phyloP scores from a whole-genome alignment of 1,140 invertebrate species.

The Cotesia chilonis region DNA sequence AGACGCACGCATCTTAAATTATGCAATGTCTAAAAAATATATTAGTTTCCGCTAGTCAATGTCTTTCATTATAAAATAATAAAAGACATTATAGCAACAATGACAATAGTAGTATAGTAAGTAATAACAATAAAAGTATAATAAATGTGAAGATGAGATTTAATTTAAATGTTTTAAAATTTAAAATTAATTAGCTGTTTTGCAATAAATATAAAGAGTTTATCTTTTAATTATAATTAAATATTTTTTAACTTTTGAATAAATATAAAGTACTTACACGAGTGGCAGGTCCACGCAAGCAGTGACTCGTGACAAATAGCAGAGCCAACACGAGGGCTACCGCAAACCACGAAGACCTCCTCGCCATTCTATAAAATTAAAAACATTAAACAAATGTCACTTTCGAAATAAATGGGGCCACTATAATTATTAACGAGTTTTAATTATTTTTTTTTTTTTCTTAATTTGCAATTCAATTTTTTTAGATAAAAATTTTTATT shows the following conservation, averaged over 20 bases:
- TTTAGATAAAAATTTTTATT: not conserved
- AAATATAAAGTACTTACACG: constrained; percentile 49
- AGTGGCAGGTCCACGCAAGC: constrained; percentile 51
- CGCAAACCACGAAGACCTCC: constrained; percentile 53
- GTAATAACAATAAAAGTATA: no score
- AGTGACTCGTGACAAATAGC: constrained; percentile 50
- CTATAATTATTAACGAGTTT: constrained; percentile 19
- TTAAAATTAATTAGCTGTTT: not conserved
- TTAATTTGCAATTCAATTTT: constrained; percentile 1
- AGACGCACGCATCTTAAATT: constrained; percentile 36
- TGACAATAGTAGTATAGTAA: no score
- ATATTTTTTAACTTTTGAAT: constrained; percentile 13
- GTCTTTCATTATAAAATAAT: constrained; percentile 41
- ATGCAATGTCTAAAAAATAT: constrained; percentile 38
- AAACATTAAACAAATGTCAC: constrained; percentile 35
- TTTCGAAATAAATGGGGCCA: constrained; percentile 32
- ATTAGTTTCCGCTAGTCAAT: constrained; percentile 41
- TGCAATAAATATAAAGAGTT: not conserved
- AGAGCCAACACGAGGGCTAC: constrained; percentile 50
- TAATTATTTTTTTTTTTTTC: not conserved
- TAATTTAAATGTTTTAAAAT: constrained; percentile 27
- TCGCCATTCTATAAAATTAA: constrained; percentile 53
- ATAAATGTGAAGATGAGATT: constrained; percentile 1
- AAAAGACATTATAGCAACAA: not conserved
- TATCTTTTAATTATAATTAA: not conserved